These are phyloP conservation scores for Dendrolimus punctatus DNA, from an alignment of 1,140 invertebrate species.

Conservation along the genomic window DNA sequence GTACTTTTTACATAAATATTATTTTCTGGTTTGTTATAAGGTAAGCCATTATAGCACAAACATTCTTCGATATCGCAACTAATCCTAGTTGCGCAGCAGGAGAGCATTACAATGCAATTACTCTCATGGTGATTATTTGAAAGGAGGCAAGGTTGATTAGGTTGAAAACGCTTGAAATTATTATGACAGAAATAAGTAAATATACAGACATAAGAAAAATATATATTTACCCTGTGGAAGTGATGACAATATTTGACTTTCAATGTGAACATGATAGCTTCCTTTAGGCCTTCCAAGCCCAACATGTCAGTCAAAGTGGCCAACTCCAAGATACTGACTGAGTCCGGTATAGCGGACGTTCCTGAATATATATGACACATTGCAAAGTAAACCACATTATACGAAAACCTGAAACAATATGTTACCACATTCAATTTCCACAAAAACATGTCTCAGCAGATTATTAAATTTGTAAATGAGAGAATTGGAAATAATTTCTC, in stretches of 20 bases:
- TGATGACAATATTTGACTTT: slow-evolving; percentile 93
- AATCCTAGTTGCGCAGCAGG: too few relatives aligned
- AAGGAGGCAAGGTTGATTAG: too few relatives aligned
- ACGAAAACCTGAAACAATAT: slow-evolving; percentile 78
- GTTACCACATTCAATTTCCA: too few relatives aligned
- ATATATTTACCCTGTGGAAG: slow-evolving; percentile 82
- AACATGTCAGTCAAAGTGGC: slow-evolving; percentile 91
- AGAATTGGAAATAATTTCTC: neutral
- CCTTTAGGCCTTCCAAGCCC: slow-evolving; percentile 90
- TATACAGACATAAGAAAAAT: neutral
- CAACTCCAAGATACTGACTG: slow-evolving; percentile 88
- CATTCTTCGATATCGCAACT: too few relatives aligned
- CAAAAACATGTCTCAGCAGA: too few relatives aligned
- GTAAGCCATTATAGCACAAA: too few relatives aligned
- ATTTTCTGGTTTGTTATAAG: too few relatives aligned
- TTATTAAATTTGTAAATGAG: neutral
- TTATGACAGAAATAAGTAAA: too few relatives aligned
- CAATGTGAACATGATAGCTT: slow-evolving; percentile 89
- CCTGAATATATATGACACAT: slow-evolving; percentile 95
- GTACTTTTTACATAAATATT: too few relatives aligned
- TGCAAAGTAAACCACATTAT: slow-evolving; percentile 89
- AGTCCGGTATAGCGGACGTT: slow-evolving; percentile 86
- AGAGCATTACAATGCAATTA: too few relatives aligned
- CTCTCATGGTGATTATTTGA: too few relatives aligned
- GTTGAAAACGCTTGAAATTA: too few relatives aligned